phyloP scores from a whole-genome alignment of 2,113 vertebrate species.

The Scalopus aquaticus region DNA sequence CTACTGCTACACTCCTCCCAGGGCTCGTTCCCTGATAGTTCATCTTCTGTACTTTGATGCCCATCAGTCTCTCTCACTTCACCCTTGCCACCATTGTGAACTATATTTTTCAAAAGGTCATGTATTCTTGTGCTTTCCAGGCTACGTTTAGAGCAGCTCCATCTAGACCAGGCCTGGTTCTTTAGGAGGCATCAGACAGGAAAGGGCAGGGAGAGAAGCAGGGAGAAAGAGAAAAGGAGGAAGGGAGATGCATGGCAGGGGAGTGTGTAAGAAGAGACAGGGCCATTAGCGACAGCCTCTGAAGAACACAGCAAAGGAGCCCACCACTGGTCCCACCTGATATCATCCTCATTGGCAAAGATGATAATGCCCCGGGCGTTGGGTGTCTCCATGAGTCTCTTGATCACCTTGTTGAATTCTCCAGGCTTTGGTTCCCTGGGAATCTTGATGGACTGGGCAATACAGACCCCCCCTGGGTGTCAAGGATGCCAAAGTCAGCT shows the following conservation, averaged over 20 bases:
- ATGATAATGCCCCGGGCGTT: slow-evolving; percentile 89
- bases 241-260: too few species aligned
- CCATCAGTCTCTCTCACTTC: background rate
- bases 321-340: slow-evolving; percentile 81
- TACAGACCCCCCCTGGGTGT: slow-evolving; percentile 84
- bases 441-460: slow-evolving; percentile 88
- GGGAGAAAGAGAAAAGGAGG: background rate
- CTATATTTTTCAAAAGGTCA: background rate
- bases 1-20: background rate
- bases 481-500: background rate
- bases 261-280: background rate
- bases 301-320: fast-evolving
- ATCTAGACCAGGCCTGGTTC: background rate
- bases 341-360: slow-evolving; percentile 90
- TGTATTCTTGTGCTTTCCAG: background rate
- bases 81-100: background rate
- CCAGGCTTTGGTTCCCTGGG: slow-evolving; percentile 88
- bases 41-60: background rate
- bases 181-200: background rate
- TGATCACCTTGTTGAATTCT: slow-evolving; percentile 88
- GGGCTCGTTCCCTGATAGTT: background rate
- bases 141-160: background rate
- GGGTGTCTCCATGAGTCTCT: slow-evolving; percentile 88
- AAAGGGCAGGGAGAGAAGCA: too few species aligned
- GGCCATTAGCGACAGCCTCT: background rate